A percentile compares a stretch with the other conserved stretches of the same genome.
phyloP scores from a whole-genome alignment of 2,113 vertebrate genomes.

The Phycodurus eques region DNA sequence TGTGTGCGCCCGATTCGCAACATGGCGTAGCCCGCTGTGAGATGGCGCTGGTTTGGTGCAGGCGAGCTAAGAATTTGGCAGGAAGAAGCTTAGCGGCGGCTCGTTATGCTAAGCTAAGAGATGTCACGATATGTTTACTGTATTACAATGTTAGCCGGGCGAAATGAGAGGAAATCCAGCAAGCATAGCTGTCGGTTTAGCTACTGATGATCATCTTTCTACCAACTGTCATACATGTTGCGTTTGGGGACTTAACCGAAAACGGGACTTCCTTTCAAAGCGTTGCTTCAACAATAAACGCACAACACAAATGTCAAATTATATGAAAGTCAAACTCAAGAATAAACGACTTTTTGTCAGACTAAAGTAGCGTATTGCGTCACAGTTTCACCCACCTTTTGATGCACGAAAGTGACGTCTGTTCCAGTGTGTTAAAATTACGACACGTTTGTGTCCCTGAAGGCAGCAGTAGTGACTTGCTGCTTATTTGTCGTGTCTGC shows the following conservation, averaged over 20 bases:
- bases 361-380: not conserved
- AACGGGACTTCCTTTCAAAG: not conserved
- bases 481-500: not conserved
- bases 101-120: not conserved
- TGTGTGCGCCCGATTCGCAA: conserved; percentile 70
- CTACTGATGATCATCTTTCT: not conserved
- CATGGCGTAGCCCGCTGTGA: conserved; percentile 72
- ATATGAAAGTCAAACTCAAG: not conserved
- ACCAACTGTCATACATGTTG: not conserved
- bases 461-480: not conserved
- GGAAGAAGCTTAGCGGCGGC: not conserved
- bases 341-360: not conserved
- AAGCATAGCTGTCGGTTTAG: not conserved
- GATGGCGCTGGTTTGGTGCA: conserved; percentile 55
- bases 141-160: not conserved
- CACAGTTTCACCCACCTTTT: not conserved
- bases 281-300: not conserved
- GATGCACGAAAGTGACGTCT: not conserved
- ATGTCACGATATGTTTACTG: not conserved
- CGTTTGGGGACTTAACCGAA: conserved; percentile 7
- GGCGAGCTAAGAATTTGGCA: not conserved
- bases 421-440: not conserved
- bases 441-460: not conserved
- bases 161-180: not conserved
- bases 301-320: not conserved